phyloP scores from a whole-genome alignment of 1,140 invertebrate genomes.

The Campoletis sonorensis region DNA sequence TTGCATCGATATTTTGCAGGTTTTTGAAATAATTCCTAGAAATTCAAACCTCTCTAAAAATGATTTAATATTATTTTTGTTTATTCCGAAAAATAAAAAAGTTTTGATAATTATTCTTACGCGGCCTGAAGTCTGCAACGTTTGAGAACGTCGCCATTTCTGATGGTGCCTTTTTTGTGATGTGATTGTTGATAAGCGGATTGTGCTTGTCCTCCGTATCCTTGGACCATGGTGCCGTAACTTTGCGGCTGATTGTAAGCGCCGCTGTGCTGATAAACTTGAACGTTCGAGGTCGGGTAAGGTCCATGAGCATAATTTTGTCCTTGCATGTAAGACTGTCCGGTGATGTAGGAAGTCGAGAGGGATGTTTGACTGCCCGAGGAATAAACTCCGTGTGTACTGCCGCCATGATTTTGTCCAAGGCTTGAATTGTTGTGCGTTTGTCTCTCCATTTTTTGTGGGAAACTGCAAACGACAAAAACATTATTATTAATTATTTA shows the following conservation, averaged over 20 bases:
- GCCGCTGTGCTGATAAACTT: slow-evolving; percentile 72
- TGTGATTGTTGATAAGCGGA: slow-evolving; percentile 77
- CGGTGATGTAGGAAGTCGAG: slow-evolving; percentile 74
- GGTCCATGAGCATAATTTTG: slow-evolving; percentile 75
- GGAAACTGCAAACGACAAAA: slow-evolving; percentile 73
- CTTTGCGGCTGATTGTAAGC: slow-evolving; percentile 74
- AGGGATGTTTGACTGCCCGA: slow-evolving; percentile 71
- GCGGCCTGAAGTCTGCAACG: slow-evolving; percentile 81
- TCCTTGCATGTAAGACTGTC: slow-evolving; percentile 77
- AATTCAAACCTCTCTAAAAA: too few relatives aligned
- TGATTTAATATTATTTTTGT: too few relatives aligned
- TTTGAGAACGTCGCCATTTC: slow-evolving; percentile 84
- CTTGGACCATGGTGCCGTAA: slow-evolving; percentile 69
- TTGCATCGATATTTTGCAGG: too few relatives aligned
- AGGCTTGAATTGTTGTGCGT: slow-evolving; percentile 62
- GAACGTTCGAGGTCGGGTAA: slow-evolving; percentile 67
- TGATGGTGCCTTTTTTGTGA: slow-evolving; percentile 82
- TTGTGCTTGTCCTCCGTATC: slow-evolving; percentile 71
- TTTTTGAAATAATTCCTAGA: too few relatives aligned
- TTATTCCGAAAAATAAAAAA: too few relatives aligned
- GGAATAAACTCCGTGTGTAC: slow-evolving; percentile 70
- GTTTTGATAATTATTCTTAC: slow-evolving; percentile 75
- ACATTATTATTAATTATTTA: slow-evolving; percentile 10
- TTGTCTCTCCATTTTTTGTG: slow-evolving; percentile 79
- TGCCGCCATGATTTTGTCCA: slow-evolving; percentile 65